These are phyloP conservation scores for Hirtodrosophila cameraria DNA, from an alignment of 2,888 invertebrate species.

Conservation along the genomic window DNA sequence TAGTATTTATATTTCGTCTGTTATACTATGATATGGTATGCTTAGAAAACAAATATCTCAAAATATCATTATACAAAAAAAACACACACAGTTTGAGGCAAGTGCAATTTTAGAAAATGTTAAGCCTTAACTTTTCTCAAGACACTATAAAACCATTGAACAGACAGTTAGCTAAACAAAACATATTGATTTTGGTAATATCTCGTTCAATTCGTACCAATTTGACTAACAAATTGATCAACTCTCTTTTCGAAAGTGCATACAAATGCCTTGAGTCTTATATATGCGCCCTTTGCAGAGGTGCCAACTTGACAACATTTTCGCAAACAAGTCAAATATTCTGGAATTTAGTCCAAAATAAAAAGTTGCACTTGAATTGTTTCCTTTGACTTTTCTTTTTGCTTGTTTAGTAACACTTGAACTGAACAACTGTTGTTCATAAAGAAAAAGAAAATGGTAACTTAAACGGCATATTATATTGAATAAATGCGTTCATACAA, in stretches of 20 bases:
- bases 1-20: too few relatives aligned
- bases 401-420: conserved; percentile 1
- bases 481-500: conserved; percentile 10
- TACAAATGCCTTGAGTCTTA: not conserved
- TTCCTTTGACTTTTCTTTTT: conserved; percentile 2
- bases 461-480: conserved; percentile 29
- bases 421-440: conserved; percentile 17
- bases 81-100: too few relatives aligned
- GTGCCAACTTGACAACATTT: conserved; percentile 28
- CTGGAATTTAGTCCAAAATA: conserved; percentile 5
- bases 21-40: too few relatives aligned
- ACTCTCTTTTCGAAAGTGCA: not conserved
- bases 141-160: too few relatives aligned
- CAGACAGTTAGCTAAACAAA: too few relatives aligned
- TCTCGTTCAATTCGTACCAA: not conserved
- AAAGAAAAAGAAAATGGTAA: conserved; percentile 1
- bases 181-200: too few relatives aligned
- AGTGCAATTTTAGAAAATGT: too few relatives aligned
- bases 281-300: not conserved
- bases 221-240: not conserved
- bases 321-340: conserved; percentile 15
- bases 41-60: not conserved
- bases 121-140: too few relatives aligned
- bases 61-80: too few relatives aligned
- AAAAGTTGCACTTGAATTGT: conserved; percentile 11